A percentile compares a stretch with the other conserved stretches of the same genome.
These are phyloP conservation scores for Brachyhypopomus occidentalis DNA, from an alignment of 2,113 vertebrate species.

Conservation along the genomic window DNA sequence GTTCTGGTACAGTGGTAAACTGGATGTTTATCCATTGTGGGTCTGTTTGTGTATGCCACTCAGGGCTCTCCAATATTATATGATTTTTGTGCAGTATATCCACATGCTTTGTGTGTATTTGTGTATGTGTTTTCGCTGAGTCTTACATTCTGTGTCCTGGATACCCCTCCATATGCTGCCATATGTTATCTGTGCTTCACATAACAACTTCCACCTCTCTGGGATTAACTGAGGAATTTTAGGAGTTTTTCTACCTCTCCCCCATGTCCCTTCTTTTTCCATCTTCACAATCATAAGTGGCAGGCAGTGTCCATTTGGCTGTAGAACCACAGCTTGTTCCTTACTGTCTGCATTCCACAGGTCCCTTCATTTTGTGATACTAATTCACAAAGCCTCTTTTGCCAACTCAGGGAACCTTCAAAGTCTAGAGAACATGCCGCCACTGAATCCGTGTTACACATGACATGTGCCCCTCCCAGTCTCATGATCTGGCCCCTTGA, in stretches of 20 bases:
- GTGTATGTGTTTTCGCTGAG: slow-evolving; percentile 55
- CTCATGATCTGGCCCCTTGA: too few relatives aligned
- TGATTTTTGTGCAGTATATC: background rate
- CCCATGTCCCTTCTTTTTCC: background rate
- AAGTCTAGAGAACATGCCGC: slow-evolving; percentile 56
- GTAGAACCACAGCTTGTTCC: slow-evolving; percentile 72
- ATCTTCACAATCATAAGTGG: slow-evolving; percentile 69
- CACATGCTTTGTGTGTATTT: slow-evolving; percentile 31
- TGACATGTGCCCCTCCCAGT: too few relatives aligned
- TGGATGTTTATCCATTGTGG: slow-evolving; percentile 1
- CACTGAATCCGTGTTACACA: slow-evolving; percentile 53
- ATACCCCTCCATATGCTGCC: slow-evolving; percentile 69
- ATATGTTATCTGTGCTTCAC: slow-evolving; percentile 67
- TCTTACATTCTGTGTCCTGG: slow-evolving; percentile 48
- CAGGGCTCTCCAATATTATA: background rate
- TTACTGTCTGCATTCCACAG: slow-evolving; percentile 65
- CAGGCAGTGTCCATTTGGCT: slow-evolving; percentile 68
- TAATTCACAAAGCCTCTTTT: slow-evolving; percentile 67
- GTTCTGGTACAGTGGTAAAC: background rate
- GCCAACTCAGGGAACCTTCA: slow-evolving; percentile 76
- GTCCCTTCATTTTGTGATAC: slow-evolving; percentile 78
- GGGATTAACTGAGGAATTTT: slow-evolving; percentile 71
- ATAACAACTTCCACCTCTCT: slow-evolving; percentile 68
- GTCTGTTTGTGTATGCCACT: background rate
- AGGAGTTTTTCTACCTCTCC: slow-evolving; percentile 55